Evolutionary conservation across 2,888 invertebrate genomes (phyloP), one percentile per base, ranked within the genome.

Genomic region (Chromoteleia sp.): DNA sequence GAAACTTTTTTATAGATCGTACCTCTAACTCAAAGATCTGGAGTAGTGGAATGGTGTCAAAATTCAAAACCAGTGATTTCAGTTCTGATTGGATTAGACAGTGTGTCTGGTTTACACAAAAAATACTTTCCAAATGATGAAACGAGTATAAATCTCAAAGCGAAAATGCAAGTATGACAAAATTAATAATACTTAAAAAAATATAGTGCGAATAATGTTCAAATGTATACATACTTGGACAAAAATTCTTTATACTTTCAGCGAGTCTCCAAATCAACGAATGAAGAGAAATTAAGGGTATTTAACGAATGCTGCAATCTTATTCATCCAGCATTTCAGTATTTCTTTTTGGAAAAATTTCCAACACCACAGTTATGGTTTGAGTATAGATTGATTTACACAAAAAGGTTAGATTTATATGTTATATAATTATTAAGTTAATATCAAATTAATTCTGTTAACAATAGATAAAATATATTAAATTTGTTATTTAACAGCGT

Each of bases 21-120:
- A 48, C 97, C 97, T 0, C 92, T 97, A 89, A 96, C 97, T 0
- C 96, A 95, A 87, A 93, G 96, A 63, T 97, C 97, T 84, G 99
- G 98, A 0, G 94, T 99, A 56, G 92, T 99, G 74, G 97, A 98
- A 91, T 99, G 98, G 98, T 98, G 98, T 87, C 94, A 94, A 83
- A 96, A 97, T 80, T 98, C 98, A 0, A 93, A 95, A 84, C 96
- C 98, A 0, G 92, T 98, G 52, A 96, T 95, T 0, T 91, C 93
- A 0, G 97, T 97, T 89, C 92, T 98, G 41, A 91, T 93, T 0
- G 95, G 95, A 0, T 88, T 91, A 52, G 89, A 90, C 63, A 33
- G 45, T 15, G 10, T 7, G 7, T 83, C 83, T 3, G 96, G 96
- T 0, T 96, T 97, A 0, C 98, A 98, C 91, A 87, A 92, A 19